Conservation (phyloP, 2,113 vertebrate species). For the Campylorhamphus procurvoides region DNA sequence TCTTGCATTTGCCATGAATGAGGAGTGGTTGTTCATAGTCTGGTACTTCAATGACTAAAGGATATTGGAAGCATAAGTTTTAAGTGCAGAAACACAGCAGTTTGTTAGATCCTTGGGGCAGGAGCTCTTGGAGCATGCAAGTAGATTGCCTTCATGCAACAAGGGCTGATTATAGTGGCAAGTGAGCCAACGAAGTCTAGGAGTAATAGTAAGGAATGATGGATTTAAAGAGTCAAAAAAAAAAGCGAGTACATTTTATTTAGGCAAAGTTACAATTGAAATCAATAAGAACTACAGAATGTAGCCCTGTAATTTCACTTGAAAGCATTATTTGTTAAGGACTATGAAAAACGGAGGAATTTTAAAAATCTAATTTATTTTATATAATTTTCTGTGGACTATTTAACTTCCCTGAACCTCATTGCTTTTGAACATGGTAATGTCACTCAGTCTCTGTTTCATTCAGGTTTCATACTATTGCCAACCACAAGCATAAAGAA, state of each 20-base stretch:
- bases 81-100: neutral
- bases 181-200: neutral
- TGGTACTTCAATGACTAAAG: neutral
- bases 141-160: neutral
- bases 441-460: neutral
- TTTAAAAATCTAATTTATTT: neutral
- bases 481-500: neutral
- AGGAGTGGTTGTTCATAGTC: neutral
- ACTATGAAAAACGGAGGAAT: neutral
- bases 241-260: neutral
- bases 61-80: neutral
- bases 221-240: constrained; percentile 29
- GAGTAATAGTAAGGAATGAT: constrained; percentile 8
- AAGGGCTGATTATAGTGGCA: neutral
- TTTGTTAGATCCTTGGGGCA: neutral
- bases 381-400: neutral
- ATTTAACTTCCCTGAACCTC: neutral
- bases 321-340: constrained; percentile 26
- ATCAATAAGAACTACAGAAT: constrained; percentile 25
- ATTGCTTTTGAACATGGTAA: neutral
- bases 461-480: neutral
- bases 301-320: neutral
- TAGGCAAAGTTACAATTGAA: neutral
- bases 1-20: rapidly evolving
- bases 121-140: neutral